phyloP scores from a whole-genome alignment of 2,797 vertebrate genomes.

The Hipposideros larvatus region DNA sequence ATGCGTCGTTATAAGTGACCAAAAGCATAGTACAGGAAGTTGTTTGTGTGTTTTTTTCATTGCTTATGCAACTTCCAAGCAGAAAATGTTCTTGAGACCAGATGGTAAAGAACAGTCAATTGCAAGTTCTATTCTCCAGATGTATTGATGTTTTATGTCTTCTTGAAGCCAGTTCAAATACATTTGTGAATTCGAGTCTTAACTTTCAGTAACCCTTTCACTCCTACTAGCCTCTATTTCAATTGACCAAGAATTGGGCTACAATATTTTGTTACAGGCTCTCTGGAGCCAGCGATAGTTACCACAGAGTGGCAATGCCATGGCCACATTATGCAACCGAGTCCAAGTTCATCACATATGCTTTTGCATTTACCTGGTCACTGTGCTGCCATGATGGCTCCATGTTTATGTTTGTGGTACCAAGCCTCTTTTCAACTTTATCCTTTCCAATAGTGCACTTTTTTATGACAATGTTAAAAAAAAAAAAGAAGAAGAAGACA shows the following conservation, averaged over 20 bases:
- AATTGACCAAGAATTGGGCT: conserved; percentile 23
- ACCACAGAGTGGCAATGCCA: background rate
- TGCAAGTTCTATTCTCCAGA: conserved; percentile 88
- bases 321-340: background rate
- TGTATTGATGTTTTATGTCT: conserved; percentile 86
- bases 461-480: background rate
- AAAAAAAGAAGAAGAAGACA: background rate
- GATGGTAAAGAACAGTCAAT: conserved; percentile 88
- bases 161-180: conserved; percentile 87
- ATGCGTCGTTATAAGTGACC: conserved; percentile 86
- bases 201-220: conserved; percentile 83
- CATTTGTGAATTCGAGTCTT: conserved; percentile 80
- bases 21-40: conserved; percentile 87
- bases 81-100: conserved; percentile 90
- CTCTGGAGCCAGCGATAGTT: background rate
- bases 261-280: conserved; percentile 15
- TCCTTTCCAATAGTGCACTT: conserved; percentile 51
- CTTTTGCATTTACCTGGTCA: background rate
- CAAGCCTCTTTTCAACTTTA: conserved; percentile 43
- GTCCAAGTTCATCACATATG: background rate
- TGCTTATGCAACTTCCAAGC: conserved; percentile 87
- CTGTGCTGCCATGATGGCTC: background rate
- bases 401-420: conserved; percentile 2
- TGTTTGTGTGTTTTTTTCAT: conserved; percentile 86
- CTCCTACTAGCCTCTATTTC: conserved; percentile 53